Base-by-base conservation (phyloP, 2,888 invertebrate genomes). In the Argyresthia albistria region DNA sequence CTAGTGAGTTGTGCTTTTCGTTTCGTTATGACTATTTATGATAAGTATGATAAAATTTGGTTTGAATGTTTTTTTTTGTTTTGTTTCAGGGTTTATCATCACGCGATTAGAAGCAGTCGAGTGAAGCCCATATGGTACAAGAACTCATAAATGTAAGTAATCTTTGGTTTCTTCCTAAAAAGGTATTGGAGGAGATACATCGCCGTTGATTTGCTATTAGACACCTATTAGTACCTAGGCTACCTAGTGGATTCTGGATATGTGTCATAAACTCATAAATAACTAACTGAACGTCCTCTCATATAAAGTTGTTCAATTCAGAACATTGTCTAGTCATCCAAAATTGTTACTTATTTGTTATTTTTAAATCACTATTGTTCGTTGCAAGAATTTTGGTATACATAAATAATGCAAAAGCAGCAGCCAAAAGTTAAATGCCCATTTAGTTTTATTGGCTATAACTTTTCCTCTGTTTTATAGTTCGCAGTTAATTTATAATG, bases 91-190 rank as follows among this genome's bases (percentile, higher is more conserved):
- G 66, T 62, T 58, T 60, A 55, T 57, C 53, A 50, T 58, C 59
- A 58, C 61, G 62, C 60, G 61, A 60, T 67, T 65, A 67, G 64
- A 58, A 60, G 61, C 56, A 61, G 61, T 62, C 65, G 65, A 63
- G 61, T 65, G 56, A 69, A 64, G 60, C 56, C 59, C 53, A 61
- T 66, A 61, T 71, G 64, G 75, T 74, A 77, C 9, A 25, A 4
- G 25, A 4, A 25, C 25, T 25, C 25, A 16, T 82, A 79, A 80
- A 82, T 80, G 82, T 81, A 67, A 80, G 80, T 59, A 11, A 7
- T 35, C 4, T 46, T 2, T 25, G 25, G 6, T 25, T 25, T 25
- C 6, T 25, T n/a, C n/a, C n/a, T n/a, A n/a, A n/a, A n/a, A n/a
- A n/a, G 25, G 25, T 25, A 25, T 25, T 25, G 6, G 3, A 25